Conservation (phyloP, 1,140 invertebrate genomes). For the Diuraphis noxia region DNA sequence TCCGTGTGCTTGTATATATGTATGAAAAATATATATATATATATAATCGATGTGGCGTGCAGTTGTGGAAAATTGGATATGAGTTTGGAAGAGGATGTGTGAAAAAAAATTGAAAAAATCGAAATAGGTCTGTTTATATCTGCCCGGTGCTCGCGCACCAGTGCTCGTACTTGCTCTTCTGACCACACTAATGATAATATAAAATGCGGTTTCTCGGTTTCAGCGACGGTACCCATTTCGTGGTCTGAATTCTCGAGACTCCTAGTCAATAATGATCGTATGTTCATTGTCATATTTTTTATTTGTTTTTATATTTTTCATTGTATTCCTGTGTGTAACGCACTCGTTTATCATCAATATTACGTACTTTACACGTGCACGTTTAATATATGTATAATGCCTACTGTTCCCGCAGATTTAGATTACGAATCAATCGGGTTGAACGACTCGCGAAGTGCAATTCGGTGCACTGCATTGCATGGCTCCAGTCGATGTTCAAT, state of each 20-base stretch:
- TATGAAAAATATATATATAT: too few relatives aligned
- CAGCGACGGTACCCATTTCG: not conserved
- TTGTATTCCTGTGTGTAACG: not conserved
- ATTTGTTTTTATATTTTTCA: not conserved
- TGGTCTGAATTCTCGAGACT: not conserved
- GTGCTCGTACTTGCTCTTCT: not conserved
- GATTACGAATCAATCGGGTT: not conserved
- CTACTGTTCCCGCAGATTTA: not conserved
- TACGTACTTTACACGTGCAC: not conserved
- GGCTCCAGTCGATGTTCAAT: not conserved
- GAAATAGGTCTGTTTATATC: not conserved
- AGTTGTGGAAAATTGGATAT: conserved; percentile 34
- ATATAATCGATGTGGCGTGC: conserved; percentile 16
- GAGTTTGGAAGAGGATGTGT: not conserved
- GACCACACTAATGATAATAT: not conserved
- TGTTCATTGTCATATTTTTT: not conserved
- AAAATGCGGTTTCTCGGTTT: not conserved
- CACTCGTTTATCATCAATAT: not conserved
- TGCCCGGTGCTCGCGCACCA: too few relatives aligned
- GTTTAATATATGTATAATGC: not conserved
- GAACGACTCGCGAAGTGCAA: not conserved
- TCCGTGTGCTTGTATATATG: not conserved
- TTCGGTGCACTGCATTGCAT: not conserved
- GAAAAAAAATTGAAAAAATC: not conserved
- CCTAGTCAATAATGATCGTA: not conserved